Evolutionary conservation across 1,140 invertebrate genomes (phyloP).

Genomic region (Bombyx mori): ASM3026992v2 NC_085128.1:13041501-13042000

Average conservation of each 20-base stretch:
- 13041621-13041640: too few relatives aligned
- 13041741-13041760: conserved; percentile 8
- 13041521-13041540: too few relatives aligned
- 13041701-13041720: too few relatives aligned
- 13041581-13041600: too few relatives aligned
- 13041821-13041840: conserved; percentile 21
- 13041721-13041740: too few relatives aligned
- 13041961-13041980: background rate
- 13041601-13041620: too few relatives aligned
- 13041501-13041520: too few relatives aligned
- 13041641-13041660: too few relatives aligned
- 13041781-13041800: conserved; percentile 10
- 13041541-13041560: too few relatives aligned
- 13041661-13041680: too few relatives aligned
- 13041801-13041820: background rate
- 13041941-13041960: conserved; percentile 2
- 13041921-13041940: background rate
- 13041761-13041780: conserved; percentile 24
- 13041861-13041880: conserved; percentile 23
- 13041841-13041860: conserved; percentile 43
- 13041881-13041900: conserved; percentile 24
- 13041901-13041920: background rate
- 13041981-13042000: background rate
- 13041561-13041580: too few relatives aligned
- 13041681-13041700: too few relatives aligned